phyloP scores from a whole-genome alignment of 1,140 invertebrate genomes.

The Scaptodrosophila lebanonensis region DNA sequence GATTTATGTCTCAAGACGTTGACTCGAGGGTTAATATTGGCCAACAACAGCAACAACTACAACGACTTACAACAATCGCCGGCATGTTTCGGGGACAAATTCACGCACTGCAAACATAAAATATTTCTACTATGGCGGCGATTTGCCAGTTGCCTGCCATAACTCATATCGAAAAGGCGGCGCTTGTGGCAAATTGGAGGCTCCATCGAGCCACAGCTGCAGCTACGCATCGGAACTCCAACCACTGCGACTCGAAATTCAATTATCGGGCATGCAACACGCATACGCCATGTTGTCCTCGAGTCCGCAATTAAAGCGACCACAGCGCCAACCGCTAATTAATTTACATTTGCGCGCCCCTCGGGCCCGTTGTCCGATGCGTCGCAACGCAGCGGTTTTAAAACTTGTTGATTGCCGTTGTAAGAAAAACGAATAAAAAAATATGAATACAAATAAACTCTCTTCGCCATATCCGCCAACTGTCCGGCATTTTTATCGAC shows the following conservation, averaged over 20 bases:
- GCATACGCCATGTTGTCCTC: slow-evolving; percentile 61
- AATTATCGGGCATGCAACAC: slow-evolving; percentile 66
- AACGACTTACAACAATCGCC: slow-evolving; percentile 27
- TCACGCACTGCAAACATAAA: slow-evolving; percentile 32
- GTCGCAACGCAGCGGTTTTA: slow-evolving; percentile 12
- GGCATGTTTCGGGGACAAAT: slow-evolving; percentile 37
- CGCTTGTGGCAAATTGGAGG: slow-evolving; percentile 71
- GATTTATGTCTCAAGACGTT: slow-evolving; percentile 69
- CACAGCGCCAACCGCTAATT: slow-evolving; percentile 53
- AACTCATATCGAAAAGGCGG: slow-evolving; percentile 64
- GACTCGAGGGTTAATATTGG: slow-evolving; percentile 68
- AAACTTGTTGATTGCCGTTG: slow-evolving; percentile 61
- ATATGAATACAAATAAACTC: slow-evolving; percentile 2
- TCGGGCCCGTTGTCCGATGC: slow-evolving; percentile 15
- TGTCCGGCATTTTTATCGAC: slow-evolving; percentile 47
- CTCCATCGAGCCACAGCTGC: slow-evolving; percentile 35
- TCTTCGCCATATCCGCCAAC: no score
- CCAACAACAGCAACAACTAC: slow-evolving; percentile 25
- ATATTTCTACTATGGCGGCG: slow-evolving; percentile 25
- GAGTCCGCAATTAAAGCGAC: slow-evolving; percentile 60
- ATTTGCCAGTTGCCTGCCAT: slow-evolving; percentile 39
- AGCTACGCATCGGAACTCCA: slow-evolving; percentile 44
- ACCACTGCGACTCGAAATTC: slow-evolving; percentile 48
- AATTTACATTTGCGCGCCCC: slow-evolving; percentile 59
- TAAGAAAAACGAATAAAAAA: neutral